Evolutionary conservation across 2,113 vertebrate species (phyloP), one percentile per base, ranked within the genome.

Genomic region (Candoia aspera): DNA sequence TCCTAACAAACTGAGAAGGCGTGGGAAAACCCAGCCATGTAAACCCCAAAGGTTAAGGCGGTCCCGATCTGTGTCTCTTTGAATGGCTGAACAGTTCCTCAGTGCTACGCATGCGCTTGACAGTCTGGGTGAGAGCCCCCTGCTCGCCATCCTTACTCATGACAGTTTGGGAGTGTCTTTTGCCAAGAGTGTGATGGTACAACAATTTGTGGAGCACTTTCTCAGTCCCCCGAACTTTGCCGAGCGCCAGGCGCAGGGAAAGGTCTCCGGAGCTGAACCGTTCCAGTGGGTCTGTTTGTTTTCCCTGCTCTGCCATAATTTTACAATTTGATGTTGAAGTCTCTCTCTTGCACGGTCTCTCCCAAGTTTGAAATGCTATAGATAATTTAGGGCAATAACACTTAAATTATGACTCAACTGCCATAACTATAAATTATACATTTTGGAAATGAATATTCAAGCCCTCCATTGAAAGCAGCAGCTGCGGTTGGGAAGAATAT

Each of bases 391-490:
- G 97, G 95, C 96, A 96, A 96, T 95, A 94, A 93, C 88, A 88
- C 95, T 94, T 95, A 96, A 96, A 96, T 97, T 96, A 96, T 96
- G 96, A 97, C 97, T 96, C 92, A 94, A 92, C 93, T 90, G 91
- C 94, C 92, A 94, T 86, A 83, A 96, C 92, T 91, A 95, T 97
- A 97, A 97, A 97, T 96, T 96, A 96, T 96, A 96, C 92, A 94
- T 89, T 92, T 96, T 42, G 83, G 88, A 92, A 93, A 95, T 58
- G 94, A 93, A 95, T 96, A 97, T 96, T 96, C 93, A 92, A 54
- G 91, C 93, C 92, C 89, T 37, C 91, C 23, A 94, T 93, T 95
- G 93, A 95, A 96, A 96, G 95, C 94, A 87, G 95, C 96, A 96
- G 96, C 96, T 96, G 96, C 53, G 92, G 88, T 29, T 92, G 4